These are phyloP conservation scores for Synaphobranchus kaupii DNA, from an alignment of 2,797 vertebrate genomes.

Conservation along the genomic window DNA sequence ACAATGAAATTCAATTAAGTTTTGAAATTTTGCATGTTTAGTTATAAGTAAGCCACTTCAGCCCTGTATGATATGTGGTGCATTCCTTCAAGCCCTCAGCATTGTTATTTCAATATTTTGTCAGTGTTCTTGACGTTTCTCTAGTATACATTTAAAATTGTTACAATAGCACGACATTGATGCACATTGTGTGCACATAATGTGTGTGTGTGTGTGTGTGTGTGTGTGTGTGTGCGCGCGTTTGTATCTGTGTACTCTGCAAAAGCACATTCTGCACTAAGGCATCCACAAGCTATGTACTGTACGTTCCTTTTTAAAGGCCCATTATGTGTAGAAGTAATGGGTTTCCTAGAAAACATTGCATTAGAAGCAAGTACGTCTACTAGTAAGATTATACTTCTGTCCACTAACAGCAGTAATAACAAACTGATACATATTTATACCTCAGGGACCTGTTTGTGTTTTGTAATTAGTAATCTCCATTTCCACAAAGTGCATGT, in stretches of 20 bases:
- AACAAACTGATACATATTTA: not conserved
- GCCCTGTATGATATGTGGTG: not conserved
- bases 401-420: not conserved
- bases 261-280: not conserved
- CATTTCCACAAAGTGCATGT: not conserved
- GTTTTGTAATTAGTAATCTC: not conserved
- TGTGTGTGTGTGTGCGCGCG: not conserved
- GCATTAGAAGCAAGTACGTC: not conserved
- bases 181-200: not conserved
- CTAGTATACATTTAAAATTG: slow-evolving; percentile 4
- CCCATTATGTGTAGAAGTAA: not conserved
- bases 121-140: slow-evolving; percentile 4
- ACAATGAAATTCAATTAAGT: too few species aligned
- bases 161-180: slow-evolving; percentile 13
- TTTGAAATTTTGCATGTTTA: too few species aligned
- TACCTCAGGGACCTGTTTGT: not conserved
- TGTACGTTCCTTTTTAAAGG: too few species aligned
- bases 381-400: not conserved
- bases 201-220: not conserved
- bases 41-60: not conserved
- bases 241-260: not conserved
- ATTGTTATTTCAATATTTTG: slow-evolving; percentile 7
- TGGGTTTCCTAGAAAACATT: not conserved
- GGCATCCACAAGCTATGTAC: not conserved
- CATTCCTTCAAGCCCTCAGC: not conserved